Conservation (phyloP, 2,888 invertebrate genomes). For the Horisme vitalbata region DNA sequence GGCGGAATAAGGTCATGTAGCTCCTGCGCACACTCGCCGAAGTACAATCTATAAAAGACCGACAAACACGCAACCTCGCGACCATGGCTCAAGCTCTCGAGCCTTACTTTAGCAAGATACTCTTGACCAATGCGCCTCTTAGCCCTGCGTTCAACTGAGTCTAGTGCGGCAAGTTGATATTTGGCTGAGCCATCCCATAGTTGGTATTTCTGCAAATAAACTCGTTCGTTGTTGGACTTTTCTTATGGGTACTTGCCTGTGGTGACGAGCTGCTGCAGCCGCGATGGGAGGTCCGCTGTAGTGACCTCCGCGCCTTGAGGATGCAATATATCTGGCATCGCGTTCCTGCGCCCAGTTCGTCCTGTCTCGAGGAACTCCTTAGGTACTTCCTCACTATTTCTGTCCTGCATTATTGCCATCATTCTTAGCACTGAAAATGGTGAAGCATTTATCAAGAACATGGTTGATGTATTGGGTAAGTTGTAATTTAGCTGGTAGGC, state of each 20-base stretch:
- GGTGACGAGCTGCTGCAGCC: slow-evolving; percentile 87
- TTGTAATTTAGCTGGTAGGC: background rate
- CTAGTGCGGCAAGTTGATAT: no score
- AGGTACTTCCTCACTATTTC: slow-evolving; percentile 81
- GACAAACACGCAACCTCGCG: no score
- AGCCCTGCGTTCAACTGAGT: no score
- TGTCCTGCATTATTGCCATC: slow-evolving; percentile 84
- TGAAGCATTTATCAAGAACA: slow-evolving; percentile 2
- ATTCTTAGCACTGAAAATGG: slow-evolving; percentile 78
- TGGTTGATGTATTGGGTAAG: background rate
- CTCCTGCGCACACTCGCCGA: no score
- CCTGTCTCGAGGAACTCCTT: slow-evolving; percentile 93
- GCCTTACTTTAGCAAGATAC: no score
- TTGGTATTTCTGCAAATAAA: no score
- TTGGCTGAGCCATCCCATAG: no score
- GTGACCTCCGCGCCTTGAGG: slow-evolving; percentile 87
- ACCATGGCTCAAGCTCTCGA: no score
- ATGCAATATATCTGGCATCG: slow-evolving; percentile 92
- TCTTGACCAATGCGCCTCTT: no score
- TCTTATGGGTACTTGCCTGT: slow-evolving; percentile 65
- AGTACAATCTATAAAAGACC: no score
- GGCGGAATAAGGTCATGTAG: no score
- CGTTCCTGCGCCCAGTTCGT: slow-evolving; percentile 93
- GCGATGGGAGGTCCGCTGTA: slow-evolving; percentile 89
- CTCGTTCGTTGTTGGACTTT: no score